phyloP scores from a whole-genome alignment of 2,113 vertebrate species.

The Coptodon rendalli region DNA sequence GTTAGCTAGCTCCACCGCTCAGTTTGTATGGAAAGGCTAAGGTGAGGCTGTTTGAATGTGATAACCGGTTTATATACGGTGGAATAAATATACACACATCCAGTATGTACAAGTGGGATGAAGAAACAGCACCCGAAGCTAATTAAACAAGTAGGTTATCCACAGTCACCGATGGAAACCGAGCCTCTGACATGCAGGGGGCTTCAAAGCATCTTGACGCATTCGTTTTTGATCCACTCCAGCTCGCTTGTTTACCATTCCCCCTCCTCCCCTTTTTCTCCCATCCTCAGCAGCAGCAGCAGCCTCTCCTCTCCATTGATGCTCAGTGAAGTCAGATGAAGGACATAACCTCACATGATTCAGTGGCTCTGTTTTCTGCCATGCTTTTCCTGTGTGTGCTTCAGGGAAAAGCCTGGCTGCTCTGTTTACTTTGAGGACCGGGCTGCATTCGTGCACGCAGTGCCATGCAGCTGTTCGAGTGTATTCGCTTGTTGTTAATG shows the following conservation, averaged over 20 bases:
- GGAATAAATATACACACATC: not conserved
- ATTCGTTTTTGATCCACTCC: not conserved
- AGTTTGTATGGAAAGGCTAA: not conserved
- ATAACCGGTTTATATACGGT: not conserved
- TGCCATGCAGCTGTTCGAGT: not conserved
- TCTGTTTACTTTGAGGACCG: not conserved
- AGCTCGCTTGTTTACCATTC: constrained; percentile 32
- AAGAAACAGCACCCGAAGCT: not conserved
- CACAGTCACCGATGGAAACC: not conserved
- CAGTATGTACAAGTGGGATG: not conserved
- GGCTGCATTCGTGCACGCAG: not conserved
- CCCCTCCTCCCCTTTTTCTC: not conserved
- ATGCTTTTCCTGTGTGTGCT: not conserved
- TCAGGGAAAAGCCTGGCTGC: not conserved
- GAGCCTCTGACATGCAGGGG: not conserved
- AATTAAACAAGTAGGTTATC: not conserved
- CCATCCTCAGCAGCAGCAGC: not conserved
- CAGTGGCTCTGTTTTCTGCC: not conserved
- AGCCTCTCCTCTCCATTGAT: constrained; percentile 10
- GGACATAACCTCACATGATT: constrained; percentile 20
- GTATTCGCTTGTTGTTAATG: not conserved
- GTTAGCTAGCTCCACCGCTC: not conserved
- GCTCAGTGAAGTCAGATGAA: constrained; percentile 44
- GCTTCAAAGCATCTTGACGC: not conserved
- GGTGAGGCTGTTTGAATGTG: not conserved